Conservation (phyloP, 2,113 vertebrate genomes). For the Scortum barcoo region DNA sequence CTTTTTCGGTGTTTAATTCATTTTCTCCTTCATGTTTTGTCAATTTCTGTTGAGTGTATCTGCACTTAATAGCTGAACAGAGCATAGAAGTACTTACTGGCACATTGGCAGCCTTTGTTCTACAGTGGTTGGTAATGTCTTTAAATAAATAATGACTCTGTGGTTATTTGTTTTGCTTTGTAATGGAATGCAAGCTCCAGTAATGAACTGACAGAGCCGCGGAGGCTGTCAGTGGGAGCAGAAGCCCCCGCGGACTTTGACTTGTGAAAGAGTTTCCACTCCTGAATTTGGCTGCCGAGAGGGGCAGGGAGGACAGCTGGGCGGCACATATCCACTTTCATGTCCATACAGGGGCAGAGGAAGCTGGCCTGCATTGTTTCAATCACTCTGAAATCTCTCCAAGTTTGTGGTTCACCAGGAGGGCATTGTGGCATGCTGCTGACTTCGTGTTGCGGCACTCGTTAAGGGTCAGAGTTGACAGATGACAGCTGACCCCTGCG, state of each 20-base stretch:
- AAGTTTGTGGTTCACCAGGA: constrained; percentile 34
- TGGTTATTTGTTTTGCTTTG: constrained; percentile 70
- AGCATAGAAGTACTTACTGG: constrained; percentile 36
- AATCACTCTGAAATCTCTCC: constrained; percentile 47
- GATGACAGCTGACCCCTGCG: constrained; percentile 40
- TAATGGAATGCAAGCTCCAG: constrained; percentile 52
- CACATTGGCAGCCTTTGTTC: constrained; percentile 42
- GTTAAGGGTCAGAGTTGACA: constrained; percentile 35
- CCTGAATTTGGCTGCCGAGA: constrained; percentile 18
- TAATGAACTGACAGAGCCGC: constrained; percentile 62
- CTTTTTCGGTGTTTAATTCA: constrained; percentile 23
- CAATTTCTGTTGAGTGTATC: constrained; percentile 27
- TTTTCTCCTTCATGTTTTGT: constrained; percentile 18
- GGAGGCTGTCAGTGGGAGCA: constrained; percentile 50
- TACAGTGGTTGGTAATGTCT: constrained; percentile 46
- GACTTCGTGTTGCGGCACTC: constrained; percentile 37
- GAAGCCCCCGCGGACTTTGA: constrained; percentile 40
- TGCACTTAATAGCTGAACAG: constrained; percentile 42
- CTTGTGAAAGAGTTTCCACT: constrained; percentile 59
- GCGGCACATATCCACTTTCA: constrained; percentile 46
- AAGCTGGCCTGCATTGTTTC: constrained; percentile 44
- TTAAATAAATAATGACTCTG: constrained; percentile 67
- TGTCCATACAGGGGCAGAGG: constrained; percentile 52
- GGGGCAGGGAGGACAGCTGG: constrained; percentile 43
- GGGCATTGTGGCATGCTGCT: not conserved